Base-by-base conservation (phyloP, 2,797 vertebrate genomes). In the Manis javanica region DNA sequence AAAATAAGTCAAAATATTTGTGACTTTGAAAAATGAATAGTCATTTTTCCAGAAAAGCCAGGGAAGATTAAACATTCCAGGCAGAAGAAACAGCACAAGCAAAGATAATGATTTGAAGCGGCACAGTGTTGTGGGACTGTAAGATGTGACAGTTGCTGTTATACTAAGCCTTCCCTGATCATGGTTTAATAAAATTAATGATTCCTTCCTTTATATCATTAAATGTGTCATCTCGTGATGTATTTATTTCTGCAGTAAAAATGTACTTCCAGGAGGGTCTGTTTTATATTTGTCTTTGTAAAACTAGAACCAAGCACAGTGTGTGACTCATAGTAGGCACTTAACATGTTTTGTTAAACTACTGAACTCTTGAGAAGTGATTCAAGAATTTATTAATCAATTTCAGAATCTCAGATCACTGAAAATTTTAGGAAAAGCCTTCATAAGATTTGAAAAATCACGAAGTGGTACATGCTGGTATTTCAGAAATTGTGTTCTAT, bases 241-340 rank as follows among this genome's bases (percentile, higher is more conserved):
- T 77, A 86, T 39, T 82, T 77, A 49, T 74, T 77, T 78, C 13
- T 82, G 72, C 82, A 61, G 37, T 49, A 68, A 64, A 91, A 93
- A n/a, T 34, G 4, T 49, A 37, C 21, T 34, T 31, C 24, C 7
- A 21, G 13, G 13, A 14, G 26, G 14, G 84, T 66, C 87, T 21
- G 14, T 86, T 94, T 96, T 86, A 42, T 89, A 34, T 69, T 51
- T 93, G 6, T 53, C 5, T 90, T 92, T 94, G 24, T 12, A 87
- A 95, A 91, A 77, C 31, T 66, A 24, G 39, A 57, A 71, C 0
- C 13, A 77, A 81, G 2, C 26, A 53, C 8, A 72, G 13, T 37
- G 3, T 68, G 64, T 87, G 75, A 91, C 31, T 93, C 83, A 75
- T 49, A 64, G 10, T 66, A 81, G 10, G 46, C 39, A 61, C 63